A percentile compares a stretch with the other conserved stretches of the same genome.
Conservation (phyloP, 2,888 invertebrate genomes). For the Lasiommata megera region DNA sequence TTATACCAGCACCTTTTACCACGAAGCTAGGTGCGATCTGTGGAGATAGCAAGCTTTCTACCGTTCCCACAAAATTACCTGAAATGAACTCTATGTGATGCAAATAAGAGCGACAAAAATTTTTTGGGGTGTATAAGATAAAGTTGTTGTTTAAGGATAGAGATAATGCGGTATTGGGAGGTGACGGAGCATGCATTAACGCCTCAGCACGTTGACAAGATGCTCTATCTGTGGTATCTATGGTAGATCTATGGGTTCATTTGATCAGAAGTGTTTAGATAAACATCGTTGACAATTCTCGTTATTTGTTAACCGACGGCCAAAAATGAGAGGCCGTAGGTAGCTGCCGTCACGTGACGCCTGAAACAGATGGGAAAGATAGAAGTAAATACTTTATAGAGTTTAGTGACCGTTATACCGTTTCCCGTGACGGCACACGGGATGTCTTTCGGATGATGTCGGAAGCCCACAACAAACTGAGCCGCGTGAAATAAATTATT, state of each 20-base stretch:
- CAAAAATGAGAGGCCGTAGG: too few species aligned
- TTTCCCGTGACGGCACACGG: too few species aligned
- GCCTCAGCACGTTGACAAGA: constrained; percentile 46
- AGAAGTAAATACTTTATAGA: too few species aligned
- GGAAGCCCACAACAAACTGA: too few species aligned
- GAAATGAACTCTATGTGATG: constrained; percentile 27
- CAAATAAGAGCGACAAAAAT: constrained; percentile 24
- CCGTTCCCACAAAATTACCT: constrained; percentile 20
- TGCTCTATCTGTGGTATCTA: constrained; percentile 1
- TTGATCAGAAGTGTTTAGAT: constrained; percentile 21
- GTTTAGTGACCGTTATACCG: too few species aligned
- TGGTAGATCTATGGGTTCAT: constrained; percentile 5
- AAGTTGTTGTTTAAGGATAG: constrained; percentile 33
- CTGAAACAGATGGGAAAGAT: too few species aligned
- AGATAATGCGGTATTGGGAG: constrained; percentile 42
- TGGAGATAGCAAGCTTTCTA: constrained; percentile 36
- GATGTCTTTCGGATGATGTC: too few species aligned
- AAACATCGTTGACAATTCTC: too few species aligned
- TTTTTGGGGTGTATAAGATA: constrained; percentile 10
- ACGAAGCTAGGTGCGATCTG: constrained; percentile 48
- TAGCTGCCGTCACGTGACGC: too few species aligned
- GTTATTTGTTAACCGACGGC: too few species aligned
- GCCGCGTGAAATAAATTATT: too few species aligned
- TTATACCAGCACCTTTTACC: constrained; percentile 51
- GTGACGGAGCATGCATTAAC: constrained; percentile 58